Evolutionary conservation across 30 jellyfish, hydroid and myxozoan genomes (phyloP), one percentile per base, ranked within the genome.

Genomic region (Aurelia aurita): DNA sequence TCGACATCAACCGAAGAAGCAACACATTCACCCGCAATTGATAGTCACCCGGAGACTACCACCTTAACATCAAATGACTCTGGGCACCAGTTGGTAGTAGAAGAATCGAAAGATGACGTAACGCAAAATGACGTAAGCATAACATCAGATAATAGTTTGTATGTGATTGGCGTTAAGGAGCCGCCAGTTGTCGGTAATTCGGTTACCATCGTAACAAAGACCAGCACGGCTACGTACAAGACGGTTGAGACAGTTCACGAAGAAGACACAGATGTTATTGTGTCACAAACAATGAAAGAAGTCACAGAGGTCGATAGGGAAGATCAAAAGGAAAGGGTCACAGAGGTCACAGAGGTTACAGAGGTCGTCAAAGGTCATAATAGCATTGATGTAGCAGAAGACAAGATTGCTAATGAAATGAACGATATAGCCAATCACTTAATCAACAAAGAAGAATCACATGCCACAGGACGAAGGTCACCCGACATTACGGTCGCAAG

Each of bases 211-310:
- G 53, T 61, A 22, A 61, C 31, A 21, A 61, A 61, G 35, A 61
- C 73, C 13, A 61, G 73, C 73, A 61, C 73, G 4, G 39, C 31
- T 14, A 23, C 73, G 47, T 61, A 61, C 39, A 43, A 61, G 35
- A 19, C 29, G 1, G 51, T 61, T 61, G 73, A 22, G 29, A 22
- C 39, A 22, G 35, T 22, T 9, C 29, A 8, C 10, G 73, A 61
- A 61, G 18, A 16, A 22, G 39, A 22, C 3, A 47, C 39, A 8
- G 27, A 61, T 3, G 39, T 43, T 22, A 22, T 32, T 32, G 12
- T 18, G 19, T 61, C 73, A 19, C 73, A 14, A 22, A 43, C 29
- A 22, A 22, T 21, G 7, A 20, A 19, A n/a, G 72, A 59, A 59
- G 3, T 59, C 18, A 22, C 29, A 32, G 39, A 22, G 3, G 39